These are phyloP conservation scores for Germaria angustata DNA, from an alignment of 2,888 invertebrate genomes.

Conservation along the genomic window DNA sequence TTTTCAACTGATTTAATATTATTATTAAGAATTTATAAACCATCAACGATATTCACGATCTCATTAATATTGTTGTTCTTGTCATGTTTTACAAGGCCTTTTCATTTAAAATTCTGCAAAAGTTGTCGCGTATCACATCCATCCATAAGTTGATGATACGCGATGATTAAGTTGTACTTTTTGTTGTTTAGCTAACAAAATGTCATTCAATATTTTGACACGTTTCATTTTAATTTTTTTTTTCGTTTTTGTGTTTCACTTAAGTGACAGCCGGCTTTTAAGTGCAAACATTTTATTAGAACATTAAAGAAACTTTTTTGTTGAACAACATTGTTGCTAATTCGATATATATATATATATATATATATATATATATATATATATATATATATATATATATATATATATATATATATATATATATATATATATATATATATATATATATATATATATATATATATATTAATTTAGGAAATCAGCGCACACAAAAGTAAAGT, in stretches of 20 bases:
- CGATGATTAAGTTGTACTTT: not conserved
- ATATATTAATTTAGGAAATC: not conserved
- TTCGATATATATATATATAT: too few species aligned
- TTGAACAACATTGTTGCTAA: slow-evolving; percentile 55
- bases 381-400: too few species aligned
- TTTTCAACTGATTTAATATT: too few species aligned
- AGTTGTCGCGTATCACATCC: slow-evolving; percentile 2
- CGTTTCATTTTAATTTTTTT: slow-evolving; percentile 33
- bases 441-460: too few species aligned
- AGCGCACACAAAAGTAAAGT: not conserved
- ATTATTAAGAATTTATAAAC: too few species aligned
- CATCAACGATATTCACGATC: not conserved
- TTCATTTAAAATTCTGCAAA: not conserved
- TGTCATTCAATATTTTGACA: slow-evolving; percentile 66
- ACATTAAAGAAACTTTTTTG: not conserved
- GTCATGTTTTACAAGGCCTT: slow-evolving; percentile 40
- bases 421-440: too few species aligned
- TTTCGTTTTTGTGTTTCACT: not conserved
- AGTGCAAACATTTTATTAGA: not conserved
- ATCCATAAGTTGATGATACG: slow-evolving; percentile 4
- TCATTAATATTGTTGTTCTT: slow-evolving; percentile 1
- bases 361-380: too few species aligned
- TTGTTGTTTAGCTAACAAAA: slow-evolving; percentile 47
- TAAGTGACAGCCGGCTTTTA: not conserved
- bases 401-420: too few species aligned